phyloP scores from a whole-genome alignment of 2,113 vertebrate genomes.

The Tychaedon coryphoeus region DNA sequence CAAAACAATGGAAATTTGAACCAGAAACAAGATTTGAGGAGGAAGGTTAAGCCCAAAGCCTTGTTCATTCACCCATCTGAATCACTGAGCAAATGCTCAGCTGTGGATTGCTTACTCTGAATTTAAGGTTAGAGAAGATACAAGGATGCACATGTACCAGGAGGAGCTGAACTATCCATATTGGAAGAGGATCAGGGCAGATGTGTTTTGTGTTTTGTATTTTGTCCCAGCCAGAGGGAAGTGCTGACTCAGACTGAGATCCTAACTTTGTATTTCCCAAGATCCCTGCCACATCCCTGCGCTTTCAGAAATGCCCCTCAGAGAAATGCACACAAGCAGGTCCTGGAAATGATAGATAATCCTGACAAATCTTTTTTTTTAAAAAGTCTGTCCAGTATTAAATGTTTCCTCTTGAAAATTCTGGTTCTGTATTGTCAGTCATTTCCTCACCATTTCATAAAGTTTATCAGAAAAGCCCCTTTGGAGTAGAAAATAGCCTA shows the following conservation, averaged over 20 bases:
- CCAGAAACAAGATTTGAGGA: not conserved
- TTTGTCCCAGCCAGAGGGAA: not conserved
- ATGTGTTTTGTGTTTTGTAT: not conserved
- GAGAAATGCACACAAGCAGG: not conserved
- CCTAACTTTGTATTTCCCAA: not conserved
- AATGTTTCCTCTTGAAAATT: not conserved
- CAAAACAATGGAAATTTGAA: not conserved
- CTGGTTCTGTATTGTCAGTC: not conserved
- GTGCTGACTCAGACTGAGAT: not conserved
- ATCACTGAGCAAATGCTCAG: not conserved
- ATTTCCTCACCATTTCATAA: not conserved
- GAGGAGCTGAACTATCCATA: not conserved
- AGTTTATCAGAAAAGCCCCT: not conserved
- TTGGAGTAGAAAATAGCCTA: not conserved
- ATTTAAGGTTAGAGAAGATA: not conserved
- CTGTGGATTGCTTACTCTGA: not conserved
- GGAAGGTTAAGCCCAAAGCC: not conserved
- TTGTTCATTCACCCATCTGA: not conserved
- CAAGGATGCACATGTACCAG: not conserved
- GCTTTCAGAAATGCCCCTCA: not conserved
- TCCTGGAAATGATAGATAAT: not conserved
- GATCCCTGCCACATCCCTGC: not conserved
- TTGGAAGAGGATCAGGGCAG: not conserved
- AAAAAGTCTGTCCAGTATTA: not conserved
- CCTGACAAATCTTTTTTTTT: not conserved